Conservation (phyloP, 2,113 vertebrate species). For the Lycocorax pyrrhopterus region DNA sequence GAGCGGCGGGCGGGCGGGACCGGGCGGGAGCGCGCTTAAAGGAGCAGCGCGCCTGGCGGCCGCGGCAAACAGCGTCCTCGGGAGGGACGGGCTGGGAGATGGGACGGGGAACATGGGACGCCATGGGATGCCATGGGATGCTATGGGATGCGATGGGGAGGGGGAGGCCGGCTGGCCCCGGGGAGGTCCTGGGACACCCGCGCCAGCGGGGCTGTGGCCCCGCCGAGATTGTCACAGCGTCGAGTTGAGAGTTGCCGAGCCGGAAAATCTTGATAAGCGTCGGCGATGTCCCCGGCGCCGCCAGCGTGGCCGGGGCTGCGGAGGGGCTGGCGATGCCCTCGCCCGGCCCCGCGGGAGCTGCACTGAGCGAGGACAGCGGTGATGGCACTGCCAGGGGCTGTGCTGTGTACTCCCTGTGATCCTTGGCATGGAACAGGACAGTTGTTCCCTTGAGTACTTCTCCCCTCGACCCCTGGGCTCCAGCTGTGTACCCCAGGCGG, state of each 20-base stretch:
- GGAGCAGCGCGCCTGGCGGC: background rate
- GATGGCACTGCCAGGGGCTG: background rate
- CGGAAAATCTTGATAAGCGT: accelerated
- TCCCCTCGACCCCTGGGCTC: background rate
- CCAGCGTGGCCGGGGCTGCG: background rate
- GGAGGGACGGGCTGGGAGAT: background rate
- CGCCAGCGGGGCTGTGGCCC: no score
- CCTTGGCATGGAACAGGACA: background rate
- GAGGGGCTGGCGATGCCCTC: background rate
- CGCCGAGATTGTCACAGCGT: background rate
- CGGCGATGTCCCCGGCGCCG: background rate
- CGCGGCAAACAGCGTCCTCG: accelerated
- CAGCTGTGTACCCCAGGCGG: background rate
- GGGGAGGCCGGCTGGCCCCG: no score
- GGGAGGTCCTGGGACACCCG: background rate
- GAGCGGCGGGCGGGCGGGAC: conserved; percentile 33
- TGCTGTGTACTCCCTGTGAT: accelerated
- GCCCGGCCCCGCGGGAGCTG: background rate
- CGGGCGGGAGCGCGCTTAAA: conserved; percentile 60
- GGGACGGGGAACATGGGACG: accelerated
- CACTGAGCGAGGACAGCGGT: background rate
- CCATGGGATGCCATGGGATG: background rate
- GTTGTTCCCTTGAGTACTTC: background rate
- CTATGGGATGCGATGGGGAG: background rate
- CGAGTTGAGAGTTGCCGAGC: background rate